Base-by-base conservation (phyloP, 1,140 invertebrate genomes). In the Brachionus calyciflorus region DNA sequence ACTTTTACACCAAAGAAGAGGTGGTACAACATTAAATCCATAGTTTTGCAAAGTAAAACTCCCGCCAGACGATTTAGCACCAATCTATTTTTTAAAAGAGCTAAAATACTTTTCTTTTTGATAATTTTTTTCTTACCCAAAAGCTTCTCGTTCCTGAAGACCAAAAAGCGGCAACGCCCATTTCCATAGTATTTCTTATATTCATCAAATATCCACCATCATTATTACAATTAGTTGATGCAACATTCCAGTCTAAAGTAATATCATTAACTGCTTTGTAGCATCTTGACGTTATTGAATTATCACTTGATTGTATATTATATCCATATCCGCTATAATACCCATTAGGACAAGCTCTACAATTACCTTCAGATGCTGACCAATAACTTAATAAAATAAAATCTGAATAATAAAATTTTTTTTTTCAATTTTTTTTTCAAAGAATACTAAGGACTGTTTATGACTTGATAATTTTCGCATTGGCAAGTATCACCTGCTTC, bases 181-280 rank as follows among this genome's bases (percentile, higher is more conserved):
- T 73, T 55, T 73, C 69, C 46, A 73, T 51, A 33, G 24, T 51
- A 24, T 26, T 73, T 51, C 69, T 73, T 17, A 73, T 73, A 37
- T 49, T 51, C 46, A 73, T 73, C 30, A 73, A 55, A 33, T 51
- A 19, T 2, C 28, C 69, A 28, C 10, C 10, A 40, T 19, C 51
- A n/a, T 7, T 12, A 51, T 17, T 17, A 26, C 44, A 49, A n/a
- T 7, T 5, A 7, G 69, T 14, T n/a, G 19, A 21, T 51, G 69
- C 46, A 37, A 14, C 40, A 28, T 0, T 24, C 3, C 33, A 46
- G 3, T n/a, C 26, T 28, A 30, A 24, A 24, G 46, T 33, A 14
- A 21, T n/a, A 10, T 44, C 9, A 41, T 51, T 21, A 33, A 28
- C 69, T 21, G 30, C 21, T 4, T 33, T 51, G 14, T 73, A 73